Evolutionary conservation across 1,140 invertebrate species (phyloP).

Genomic region (Leptopilina clavipes): DNA sequence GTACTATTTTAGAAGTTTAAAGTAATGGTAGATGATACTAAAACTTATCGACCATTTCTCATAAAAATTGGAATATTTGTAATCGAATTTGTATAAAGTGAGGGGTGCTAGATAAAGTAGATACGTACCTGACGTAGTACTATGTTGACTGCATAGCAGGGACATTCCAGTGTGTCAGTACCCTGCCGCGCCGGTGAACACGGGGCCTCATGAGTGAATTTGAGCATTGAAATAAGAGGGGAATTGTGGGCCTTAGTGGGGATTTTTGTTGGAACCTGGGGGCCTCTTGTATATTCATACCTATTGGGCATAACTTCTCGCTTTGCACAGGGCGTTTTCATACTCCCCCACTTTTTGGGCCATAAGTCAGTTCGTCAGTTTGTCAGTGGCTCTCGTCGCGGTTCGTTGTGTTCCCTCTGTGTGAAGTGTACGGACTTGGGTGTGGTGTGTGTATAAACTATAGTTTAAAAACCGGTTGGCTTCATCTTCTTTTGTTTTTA

Average conservation of each 20-base stretch:
- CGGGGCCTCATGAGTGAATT: constrained; percentile 40
- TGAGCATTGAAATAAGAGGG: constrained; percentile 28
- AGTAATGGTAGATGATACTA: too few species aligned
- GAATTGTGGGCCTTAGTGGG: not conserved
- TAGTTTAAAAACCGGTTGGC: too few species aligned
- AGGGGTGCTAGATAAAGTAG: not conserved
- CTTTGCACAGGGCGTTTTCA: not conserved
- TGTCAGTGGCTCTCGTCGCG: constrained; percentile 52
- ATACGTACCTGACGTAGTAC: constrained; percentile 12
- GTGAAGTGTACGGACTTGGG: constrained; percentile 35
- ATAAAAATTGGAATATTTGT: too few species aligned
- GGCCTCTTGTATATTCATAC: not conserved
- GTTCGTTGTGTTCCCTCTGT: constrained; percentile 29
- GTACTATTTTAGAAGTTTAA: too few species aligned
- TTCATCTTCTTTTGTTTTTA: too few species aligned
- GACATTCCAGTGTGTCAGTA: constrained; percentile 52
- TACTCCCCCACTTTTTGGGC: constrained; percentile 43
- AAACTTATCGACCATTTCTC: too few species aligned
- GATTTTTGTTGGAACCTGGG: not conserved
- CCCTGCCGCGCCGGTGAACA: constrained; percentile 37
- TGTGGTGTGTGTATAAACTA: constrained; percentile 35
- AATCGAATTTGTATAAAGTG: too few species aligned
- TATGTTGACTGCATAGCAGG: constrained; percentile 38
- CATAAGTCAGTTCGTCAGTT: constrained; percentile 49
- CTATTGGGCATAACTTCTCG: not conserved